phyloP scores from a whole-genome alignment of 2,888 invertebrate species.

The Agriopis leucophaearia region DNA sequence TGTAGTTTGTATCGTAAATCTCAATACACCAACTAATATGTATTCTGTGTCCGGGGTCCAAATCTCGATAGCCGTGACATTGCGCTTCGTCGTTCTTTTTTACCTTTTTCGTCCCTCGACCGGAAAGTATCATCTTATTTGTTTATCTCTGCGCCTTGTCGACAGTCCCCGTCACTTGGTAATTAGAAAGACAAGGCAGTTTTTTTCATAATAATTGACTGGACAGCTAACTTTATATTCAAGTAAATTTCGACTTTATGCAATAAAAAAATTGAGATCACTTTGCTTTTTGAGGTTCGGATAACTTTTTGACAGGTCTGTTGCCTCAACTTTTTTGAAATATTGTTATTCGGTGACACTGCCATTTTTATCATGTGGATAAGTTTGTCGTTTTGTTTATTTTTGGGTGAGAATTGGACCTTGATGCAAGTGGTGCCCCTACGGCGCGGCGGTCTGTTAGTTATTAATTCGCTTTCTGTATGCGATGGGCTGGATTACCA shows the following conservation, averaged over 20 bases:
- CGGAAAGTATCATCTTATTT: conserved; percentile 81
- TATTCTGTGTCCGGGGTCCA: conserved; percentile 13
- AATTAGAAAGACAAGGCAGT: conserved; percentile 80
- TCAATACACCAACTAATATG: not conserved
- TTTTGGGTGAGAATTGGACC: conserved; percentile 43
- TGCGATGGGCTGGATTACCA: not conserved
- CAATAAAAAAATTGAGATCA: accelerated
- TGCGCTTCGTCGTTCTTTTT: conserved; percentile 35
- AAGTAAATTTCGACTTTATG: conserved; percentile 43
- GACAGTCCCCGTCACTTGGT: conserved; percentile 76
- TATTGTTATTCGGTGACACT: conserved; percentile 76
- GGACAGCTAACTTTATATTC: conserved; percentile 49
- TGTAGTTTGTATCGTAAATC: not conserved
- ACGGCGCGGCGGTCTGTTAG: not conserved
- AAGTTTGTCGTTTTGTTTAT: conserved; percentile 49
- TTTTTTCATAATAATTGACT: conserved; percentile 79
- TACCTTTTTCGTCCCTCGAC: conserved; percentile 48
- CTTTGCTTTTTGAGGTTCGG: conserved; percentile 39
- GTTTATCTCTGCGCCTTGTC: conserved; percentile 79
- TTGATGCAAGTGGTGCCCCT: conserved; percentile 11
- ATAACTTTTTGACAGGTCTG: conserved; percentile 56
- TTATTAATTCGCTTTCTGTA: not conserved
- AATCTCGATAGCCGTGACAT: conserved; percentile 40
- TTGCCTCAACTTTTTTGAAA: conserved; percentile 68
- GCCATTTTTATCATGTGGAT: conserved; percentile 71